These are phyloP conservation scores for Tapirus indicus DNA, from an alignment of 2,797 vertebrate genomes.

Conservation along the genomic window DNA sequence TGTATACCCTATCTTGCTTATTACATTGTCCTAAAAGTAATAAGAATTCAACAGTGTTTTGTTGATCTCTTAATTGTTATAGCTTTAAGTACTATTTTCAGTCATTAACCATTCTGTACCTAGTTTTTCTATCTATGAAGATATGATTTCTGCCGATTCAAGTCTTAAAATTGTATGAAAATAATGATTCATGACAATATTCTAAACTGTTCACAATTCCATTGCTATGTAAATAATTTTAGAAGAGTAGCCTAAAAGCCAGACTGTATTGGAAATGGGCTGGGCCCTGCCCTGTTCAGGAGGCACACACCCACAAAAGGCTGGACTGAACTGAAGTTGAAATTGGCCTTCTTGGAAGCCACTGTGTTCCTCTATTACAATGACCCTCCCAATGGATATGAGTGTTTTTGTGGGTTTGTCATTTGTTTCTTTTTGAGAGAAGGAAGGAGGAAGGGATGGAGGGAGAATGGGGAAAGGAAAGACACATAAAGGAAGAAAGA, in stretches of 20 bases:
- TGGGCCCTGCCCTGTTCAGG: neutral
- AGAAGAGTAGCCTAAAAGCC: neutral
- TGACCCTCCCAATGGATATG: neutral
- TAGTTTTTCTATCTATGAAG: neutral
- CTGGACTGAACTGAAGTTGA: neutral
- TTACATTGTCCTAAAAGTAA: neutral
- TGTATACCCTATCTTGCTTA: neutral
- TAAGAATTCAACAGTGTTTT: neutral
- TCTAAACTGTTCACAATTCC: neutral
- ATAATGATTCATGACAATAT: neutral
- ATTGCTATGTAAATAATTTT: neutral
- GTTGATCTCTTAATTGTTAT: neutral
- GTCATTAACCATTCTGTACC: neutral
- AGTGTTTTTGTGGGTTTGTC: neutral
- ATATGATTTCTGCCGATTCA: neutral
- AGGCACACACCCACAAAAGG: neutral
- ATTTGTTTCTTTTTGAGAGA: neutral
- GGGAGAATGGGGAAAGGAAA: neutral
- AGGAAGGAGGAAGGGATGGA: neutral
- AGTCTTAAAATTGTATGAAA: neutral
- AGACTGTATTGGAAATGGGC: neutral
- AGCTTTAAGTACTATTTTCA: neutral
- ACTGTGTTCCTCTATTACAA: neutral
- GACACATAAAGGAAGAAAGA: neutral
- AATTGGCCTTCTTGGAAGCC: neutral